phyloP scores from a whole-genome alignment of 2,797 vertebrate species.

The Takifugu ocellatus region DNA sequence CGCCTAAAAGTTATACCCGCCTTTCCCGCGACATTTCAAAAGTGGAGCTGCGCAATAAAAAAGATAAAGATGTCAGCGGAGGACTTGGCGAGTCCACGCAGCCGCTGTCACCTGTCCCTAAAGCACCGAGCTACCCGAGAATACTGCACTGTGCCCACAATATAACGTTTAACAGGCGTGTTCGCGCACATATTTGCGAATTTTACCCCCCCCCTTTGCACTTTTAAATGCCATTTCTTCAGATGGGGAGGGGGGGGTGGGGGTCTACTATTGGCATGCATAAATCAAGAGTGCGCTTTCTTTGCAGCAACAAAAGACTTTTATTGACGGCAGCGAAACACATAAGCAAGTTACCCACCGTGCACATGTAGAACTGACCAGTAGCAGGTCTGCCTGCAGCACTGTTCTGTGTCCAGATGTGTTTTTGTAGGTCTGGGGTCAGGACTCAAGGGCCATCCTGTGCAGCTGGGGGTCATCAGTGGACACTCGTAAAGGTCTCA shows the following conservation, averaged over 20 bases:
- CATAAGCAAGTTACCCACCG: constrained; percentile 10
- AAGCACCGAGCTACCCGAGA: constrained; percentile 3
- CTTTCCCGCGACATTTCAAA: background rate
- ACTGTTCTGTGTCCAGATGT: background rate
- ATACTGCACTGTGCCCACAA: constrained; percentile 1
- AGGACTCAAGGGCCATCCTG: background rate
- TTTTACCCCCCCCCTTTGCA: constrained; percentile 31
- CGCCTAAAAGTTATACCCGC: background rate
- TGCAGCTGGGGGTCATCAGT: constrained; percentile 30
- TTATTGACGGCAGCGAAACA: constrained; percentile 40
- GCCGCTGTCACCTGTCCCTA: constrained; percentile 30
- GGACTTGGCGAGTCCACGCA: background rate
- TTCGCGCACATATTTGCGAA: constrained; percentile 8
- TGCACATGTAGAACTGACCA: constrained; percentile 21
- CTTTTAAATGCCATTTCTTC: constrained; percentile 45
- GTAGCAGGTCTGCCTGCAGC: constrained; percentile 1
- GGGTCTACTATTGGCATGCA: constrained; percentile 55
- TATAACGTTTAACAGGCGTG: constrained; percentile 13
- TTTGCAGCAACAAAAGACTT: constrained; percentile 59
- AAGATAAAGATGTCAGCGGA: constrained; percentile 5
- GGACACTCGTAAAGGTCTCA: constrained; percentile 37
- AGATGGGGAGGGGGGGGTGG: constrained; percentile 51
- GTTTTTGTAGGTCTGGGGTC: background rate
- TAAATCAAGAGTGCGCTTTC: constrained; percentile 67
- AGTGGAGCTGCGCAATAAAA: background rate